These are phyloP conservation scores for Liparis tanakae DNA, from an alignment of 2,797 vertebrate genomes.

Conservation along the genomic window DNA sequence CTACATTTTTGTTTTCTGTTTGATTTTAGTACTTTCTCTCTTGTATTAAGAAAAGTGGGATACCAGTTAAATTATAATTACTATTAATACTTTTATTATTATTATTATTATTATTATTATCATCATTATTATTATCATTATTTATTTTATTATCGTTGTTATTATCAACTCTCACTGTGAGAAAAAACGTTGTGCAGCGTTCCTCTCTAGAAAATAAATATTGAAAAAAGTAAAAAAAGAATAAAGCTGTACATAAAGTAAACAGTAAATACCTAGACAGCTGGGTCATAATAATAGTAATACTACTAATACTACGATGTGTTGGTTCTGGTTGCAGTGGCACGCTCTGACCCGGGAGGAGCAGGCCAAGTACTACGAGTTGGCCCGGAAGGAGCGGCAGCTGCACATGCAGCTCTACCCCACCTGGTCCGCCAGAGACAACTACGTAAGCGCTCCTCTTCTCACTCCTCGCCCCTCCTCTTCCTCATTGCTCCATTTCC, in stretches of 20 bases:
- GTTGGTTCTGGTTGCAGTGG: constrained; percentile 85
- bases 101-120: neutral
- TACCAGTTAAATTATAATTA: neutral
- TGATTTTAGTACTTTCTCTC: neutral
- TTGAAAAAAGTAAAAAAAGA: neutral
- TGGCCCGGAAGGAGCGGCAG: constrained; percentile 97
- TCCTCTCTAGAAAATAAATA: neutral
- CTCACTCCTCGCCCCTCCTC: neutral
- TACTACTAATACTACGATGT: no score
- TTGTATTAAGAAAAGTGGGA: neutral
- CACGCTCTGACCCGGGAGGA: constrained; percentile 97
- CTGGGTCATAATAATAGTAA: neutral
- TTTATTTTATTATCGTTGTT: neutral
- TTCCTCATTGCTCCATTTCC: neutral
- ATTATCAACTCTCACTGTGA: neutral
- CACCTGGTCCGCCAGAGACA: constrained; percentile 98
- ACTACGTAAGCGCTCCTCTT: constrained; percentile 89
- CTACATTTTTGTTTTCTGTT: neutral
- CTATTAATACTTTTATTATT: neutral
- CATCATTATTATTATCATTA: no score
- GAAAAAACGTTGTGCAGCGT: neutral
- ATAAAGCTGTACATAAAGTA: no score
- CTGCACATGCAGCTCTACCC: constrained; percentile 99
- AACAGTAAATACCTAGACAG: no score
- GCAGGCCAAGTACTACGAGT: constrained; percentile 98